Base-by-base conservation (phyloP, 2,797 vertebrate genomes). In the Neosilurus hyrtlii region DNA sequence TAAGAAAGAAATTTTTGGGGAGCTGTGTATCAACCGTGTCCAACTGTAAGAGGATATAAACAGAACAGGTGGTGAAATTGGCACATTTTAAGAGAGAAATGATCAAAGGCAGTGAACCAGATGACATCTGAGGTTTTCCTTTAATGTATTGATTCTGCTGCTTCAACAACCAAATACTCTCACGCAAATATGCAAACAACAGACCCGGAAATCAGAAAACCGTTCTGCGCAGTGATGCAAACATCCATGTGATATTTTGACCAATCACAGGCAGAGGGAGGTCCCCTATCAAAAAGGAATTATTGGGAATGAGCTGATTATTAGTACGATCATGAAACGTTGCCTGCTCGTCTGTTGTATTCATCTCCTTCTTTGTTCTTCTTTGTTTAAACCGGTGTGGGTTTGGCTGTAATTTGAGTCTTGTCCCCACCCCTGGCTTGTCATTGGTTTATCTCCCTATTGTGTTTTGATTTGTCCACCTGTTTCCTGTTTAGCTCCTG, bases 401-500 rank as follows among this genome's bases (percentile, higher is more conserved):
- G 73, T 75, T 59, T 76, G 11, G 37, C 75, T 51, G 59, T 15
- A 61, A 78, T 63, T 78, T 63, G 43, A 51, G n/a, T 51, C 37
- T 24, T 16, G 57, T 16, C 75, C 37, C 22, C 75, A 24, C 37
- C 57, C 37, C 37, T 74, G 37, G 63, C 59, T 78, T 26, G 20
- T n/a, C 73, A 76, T 76, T 43, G 12, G 56, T 43, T 61, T 37
- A n/a, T 75, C 30, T 61, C 1, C 59, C 59, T 26, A 78, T 78
- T 78, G 75, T 77, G 59, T 77, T n/a, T 24, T 63, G 75, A 49
- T 16, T 20, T 78, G 4, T 43, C 59, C 61, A 65, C 59, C 75
- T 78, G 61, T 52, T 63, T 78, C 75, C 75, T 78, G 61, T 78
- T 63, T 52, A 63, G 37, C 63, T 63, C 9, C 75, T 51, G 75